phyloP scores from a whole-genome alignment of 2,888 invertebrate genomes.

The Lasius fuliginosus region DNA sequence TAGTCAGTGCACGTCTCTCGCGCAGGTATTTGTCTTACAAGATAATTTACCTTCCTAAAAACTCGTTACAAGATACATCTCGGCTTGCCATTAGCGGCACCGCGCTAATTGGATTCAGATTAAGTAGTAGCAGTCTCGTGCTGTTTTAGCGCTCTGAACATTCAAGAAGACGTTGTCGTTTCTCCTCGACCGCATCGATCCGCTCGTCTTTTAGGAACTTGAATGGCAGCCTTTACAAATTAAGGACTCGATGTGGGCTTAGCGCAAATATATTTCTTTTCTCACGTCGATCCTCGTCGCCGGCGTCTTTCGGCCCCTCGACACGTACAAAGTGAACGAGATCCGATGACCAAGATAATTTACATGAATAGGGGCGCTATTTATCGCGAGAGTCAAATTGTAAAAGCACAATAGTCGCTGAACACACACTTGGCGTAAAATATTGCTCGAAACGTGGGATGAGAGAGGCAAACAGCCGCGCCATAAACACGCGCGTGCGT shows the following conservation, averaged over 20 bases:
- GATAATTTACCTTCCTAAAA: conserved; percentile 38
- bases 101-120: conserved; percentile 47
- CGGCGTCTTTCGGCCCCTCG: background rate
- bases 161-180: background rate
- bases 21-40: conserved; percentile 32
- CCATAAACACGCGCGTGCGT: background rate
- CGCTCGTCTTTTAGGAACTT: conserved; percentile 16
- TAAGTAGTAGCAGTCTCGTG: conserved; percentile 39
- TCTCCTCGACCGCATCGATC: conserved; percentile 10
- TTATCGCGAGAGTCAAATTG: conserved; percentile 33
- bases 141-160: background rate
- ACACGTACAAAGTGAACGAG: conserved; percentile 22
- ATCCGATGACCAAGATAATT: conserved; percentile 22
- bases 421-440: conserved; percentile 20
- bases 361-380: conserved; percentile 17
- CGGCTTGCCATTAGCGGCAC: conserved; percentile 29
- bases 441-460: background rate
- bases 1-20: conserved; percentile 24
- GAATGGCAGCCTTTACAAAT: conserved; percentile 20
- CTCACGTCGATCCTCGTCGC: conserved; percentile 24
- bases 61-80: conserved; percentile 38
- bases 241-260: conserved; percentile 13
- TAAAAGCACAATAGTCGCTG: conserved; percentile 35
- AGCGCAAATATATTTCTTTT: conserved; percentile 41
- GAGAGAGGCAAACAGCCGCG: background rate